Conservation (phyloP, 2,113 vertebrate genomes). For the Paradoxurus hermaphroditus region DNA sequence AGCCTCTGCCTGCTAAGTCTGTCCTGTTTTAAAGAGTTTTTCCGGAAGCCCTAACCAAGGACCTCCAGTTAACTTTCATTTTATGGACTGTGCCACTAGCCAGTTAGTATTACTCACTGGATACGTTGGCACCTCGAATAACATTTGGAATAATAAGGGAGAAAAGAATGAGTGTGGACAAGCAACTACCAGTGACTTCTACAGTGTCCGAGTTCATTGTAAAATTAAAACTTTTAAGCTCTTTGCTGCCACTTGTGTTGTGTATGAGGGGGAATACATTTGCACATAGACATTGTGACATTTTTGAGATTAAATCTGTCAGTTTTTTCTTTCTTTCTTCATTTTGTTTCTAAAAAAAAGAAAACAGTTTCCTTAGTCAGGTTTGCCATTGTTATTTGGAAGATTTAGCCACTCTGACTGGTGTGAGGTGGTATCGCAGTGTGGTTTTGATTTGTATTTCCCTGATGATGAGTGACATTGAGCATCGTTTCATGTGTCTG, state of each 20-base stretch:
- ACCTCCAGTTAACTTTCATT: background rate
- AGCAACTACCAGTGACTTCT: background rate
- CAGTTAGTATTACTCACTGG: background rate
- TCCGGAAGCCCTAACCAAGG: background rate
- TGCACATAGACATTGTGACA: background rate
- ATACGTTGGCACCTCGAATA: background rate
- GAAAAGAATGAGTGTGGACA: conserved; percentile 5
- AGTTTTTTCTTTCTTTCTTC: background rate
- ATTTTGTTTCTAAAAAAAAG: background rate
- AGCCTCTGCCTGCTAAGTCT: background rate
- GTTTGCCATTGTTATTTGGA: background rate
- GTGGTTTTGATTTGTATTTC: no score
- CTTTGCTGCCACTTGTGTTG: background rate
- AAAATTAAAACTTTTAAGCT: background rate
- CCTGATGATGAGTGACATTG: no score
- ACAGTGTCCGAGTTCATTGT: background rate
- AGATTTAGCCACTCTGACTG: no score
- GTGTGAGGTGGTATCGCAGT: no score
- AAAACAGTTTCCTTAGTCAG: background rate
- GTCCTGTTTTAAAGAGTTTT: background rate
- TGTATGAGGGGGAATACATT: background rate
- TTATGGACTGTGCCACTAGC: background rate
- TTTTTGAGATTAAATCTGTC: background rate
- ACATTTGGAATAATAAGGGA: background rate
- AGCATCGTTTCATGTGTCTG: no score